phyloP scores from a whole-genome alignment of 1,140 invertebrate species.

The Philotrypesis tridentata region DNA sequence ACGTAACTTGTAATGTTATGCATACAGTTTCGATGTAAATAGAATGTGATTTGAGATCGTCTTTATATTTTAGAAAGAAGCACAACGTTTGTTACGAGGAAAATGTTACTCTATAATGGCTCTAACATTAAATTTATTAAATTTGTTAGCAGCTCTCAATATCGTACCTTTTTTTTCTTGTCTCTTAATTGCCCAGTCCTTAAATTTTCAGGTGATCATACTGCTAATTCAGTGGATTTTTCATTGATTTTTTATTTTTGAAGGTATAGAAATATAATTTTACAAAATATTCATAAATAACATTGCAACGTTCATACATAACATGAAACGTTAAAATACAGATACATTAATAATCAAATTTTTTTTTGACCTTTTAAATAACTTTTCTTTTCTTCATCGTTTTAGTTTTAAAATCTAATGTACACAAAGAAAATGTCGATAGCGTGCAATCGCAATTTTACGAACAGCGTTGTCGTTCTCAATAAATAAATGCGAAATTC shows the following conservation, averaged over 20 bases:
- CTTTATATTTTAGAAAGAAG: constrained; percentile 52
- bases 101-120: constrained; percentile 49
- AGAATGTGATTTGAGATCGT: constrained; percentile 49
- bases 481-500: neutral
- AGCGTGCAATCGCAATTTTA: neutral
- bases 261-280: constrained; percentile 17
- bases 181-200: neutral
- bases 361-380: neutral
- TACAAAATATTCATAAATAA: constrained; percentile 41
- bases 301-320: constrained; percentile 7
- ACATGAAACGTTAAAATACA: neutral
- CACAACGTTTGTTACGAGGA: constrained; percentile 50
- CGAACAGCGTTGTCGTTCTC: neutral
- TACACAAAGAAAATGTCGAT: neutral
- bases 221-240: neutral
- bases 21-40: constrained; percentile 49
- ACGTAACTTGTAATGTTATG: constrained; percentile 48
- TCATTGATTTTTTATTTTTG: constrained; percentile 24
- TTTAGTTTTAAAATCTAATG: neutral
- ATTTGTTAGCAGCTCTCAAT: constrained; percentile 48
- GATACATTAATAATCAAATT: neutral
- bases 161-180: neutral
- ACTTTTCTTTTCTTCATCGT: neutral
- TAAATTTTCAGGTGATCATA: neutral
- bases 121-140: constrained; percentile 53